These are phyloP conservation scores for Drosophila setifemur DNA, from an alignment of 1,140 invertebrate species.

Conservation along the genomic window DNA sequence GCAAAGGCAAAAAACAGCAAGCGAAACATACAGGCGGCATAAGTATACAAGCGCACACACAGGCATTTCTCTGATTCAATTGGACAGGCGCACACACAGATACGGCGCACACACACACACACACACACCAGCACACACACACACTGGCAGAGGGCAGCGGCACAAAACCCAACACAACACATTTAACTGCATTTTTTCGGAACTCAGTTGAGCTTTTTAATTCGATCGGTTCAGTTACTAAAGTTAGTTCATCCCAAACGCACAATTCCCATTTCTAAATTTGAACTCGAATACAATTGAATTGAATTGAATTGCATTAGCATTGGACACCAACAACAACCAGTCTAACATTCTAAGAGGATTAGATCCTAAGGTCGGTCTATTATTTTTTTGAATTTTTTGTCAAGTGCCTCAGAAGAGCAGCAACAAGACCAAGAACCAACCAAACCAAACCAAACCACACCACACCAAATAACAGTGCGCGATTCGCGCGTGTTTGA, in stretches of 20 bases:
- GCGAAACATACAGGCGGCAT: slow-evolving; percentile 35
- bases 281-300: neutral
- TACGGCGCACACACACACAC: slow-evolving; percentile 1
- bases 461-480: neutral
- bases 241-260: slow-evolving; percentile 80
- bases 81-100: slow-evolving; percentile 61
- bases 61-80: slow-evolving; percentile 73
- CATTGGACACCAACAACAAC: neutral
- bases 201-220: slow-evolving; percentile 83
- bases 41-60: slow-evolving; percentile 24
- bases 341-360: neutral
- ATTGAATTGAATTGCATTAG: slow-evolving; percentile 2
- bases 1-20: slow-evolving; percentile 15
- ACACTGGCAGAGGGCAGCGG: slow-evolving; percentile 24
- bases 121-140: slow-evolving; percentile 5
- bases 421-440: neutral
- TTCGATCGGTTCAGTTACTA: slow-evolving; percentile 82
- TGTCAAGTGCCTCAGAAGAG: slow-evolving; percentile 18
- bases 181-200: slow-evolving; percentile 81
- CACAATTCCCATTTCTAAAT: slow-evolving; percentile 52
- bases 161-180: slow-evolving; percentile 32
- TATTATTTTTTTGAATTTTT: slow-evolving; percentile 19
- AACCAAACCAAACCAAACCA: neutral
- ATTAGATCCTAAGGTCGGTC: neutral
- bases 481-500: slow-evolving; percentile 12